A percentile compares a stretch with the other conserved stretches of the same genome.
Conservation (phyloP, 2,888 invertebrate species). For the Sarcophaga subvicina region DNA sequence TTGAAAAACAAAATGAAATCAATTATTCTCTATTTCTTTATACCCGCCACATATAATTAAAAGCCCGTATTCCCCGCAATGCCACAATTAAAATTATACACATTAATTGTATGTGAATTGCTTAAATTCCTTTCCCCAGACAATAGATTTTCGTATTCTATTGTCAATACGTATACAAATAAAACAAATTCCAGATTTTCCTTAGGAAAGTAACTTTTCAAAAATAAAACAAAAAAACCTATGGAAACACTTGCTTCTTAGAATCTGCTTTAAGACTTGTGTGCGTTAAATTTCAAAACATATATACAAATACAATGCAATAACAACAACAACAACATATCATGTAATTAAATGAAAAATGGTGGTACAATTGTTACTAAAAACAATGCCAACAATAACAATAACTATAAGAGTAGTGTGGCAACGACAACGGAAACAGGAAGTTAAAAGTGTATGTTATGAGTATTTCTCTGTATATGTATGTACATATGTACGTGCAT, state of each 20-base stretch:
- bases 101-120: neutral
- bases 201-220: neutral
- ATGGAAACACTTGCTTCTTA: constrained; percentile 5
- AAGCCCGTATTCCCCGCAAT: too few species aligned
- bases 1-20: too few species aligned
- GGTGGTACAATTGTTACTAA: constrained; percentile 23
- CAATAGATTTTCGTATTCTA: neutral
- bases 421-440: constrained; percentile 50
- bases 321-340: constrained; percentile 17
- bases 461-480: neutral
- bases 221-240: neutral
- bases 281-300: constrained; percentile 26
- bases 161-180: neutral
- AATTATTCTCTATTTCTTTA: too few species aligned
- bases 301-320: constrained; percentile 44
- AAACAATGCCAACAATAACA: constrained; percentile 29
- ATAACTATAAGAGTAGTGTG: constrained; percentile 23
- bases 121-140: neutral
- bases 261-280: too few species aligned
- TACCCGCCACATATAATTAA: too few species aligned
- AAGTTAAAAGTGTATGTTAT: constrained; percentile 50
- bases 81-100: neutral
- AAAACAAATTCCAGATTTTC: neutral
- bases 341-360: constrained; percentile 56
- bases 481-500: neutral